Conservation (phyloP, 2,888 invertebrate genomes). For the Heliconius ismenius region DNA sequence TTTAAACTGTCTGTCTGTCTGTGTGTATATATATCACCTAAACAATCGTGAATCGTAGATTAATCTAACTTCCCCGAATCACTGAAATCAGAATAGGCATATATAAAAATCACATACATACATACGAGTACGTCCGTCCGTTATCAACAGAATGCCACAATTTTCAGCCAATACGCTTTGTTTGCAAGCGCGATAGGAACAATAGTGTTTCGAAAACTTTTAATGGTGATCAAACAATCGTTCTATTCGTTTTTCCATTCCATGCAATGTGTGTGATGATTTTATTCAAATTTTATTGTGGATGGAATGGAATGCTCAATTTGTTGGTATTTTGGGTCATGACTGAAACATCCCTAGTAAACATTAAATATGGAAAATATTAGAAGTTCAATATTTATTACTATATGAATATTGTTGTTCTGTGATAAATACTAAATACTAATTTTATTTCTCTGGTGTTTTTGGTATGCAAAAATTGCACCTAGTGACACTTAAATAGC, state of each 20-base stretch:
- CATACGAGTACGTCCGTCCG: not conserved
- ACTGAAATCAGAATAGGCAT: not conserved
- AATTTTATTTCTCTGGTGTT: not conserved
- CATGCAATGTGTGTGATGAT: constrained; percentile 54
- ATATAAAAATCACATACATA: constrained; percentile 4
- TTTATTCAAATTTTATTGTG: constrained; percentile 43
- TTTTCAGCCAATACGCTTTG: constrained; percentile 47
- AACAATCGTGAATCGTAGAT: not conserved
- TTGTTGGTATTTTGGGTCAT: constrained; percentile 17
- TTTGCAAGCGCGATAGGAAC: constrained; percentile 52
- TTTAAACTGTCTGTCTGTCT: too few relatives aligned
- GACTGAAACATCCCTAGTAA: not conserved
- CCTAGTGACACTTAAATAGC: not conserved
- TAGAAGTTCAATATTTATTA: too few relatives aligned
- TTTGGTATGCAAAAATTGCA: not conserved
- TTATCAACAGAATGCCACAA: constrained; percentile 8
- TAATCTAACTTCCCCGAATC: not conserved
- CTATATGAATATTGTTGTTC: too few relatives aligned
- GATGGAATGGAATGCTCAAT: constrained; percentile 33
- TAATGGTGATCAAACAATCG: constrained; percentile 76
- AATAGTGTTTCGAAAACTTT: constrained; percentile 69
- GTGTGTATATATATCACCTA: too few relatives aligned
- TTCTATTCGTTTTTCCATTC: constrained; percentile 61
- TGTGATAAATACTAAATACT: too few relatives aligned
- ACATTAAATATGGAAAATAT: not conserved